A percentile compares a stretch with the other conserved stretches of the same genome.
phyloP scores from a whole-genome alignment of 2,797 vertebrate species.

The Peromyscus attwateri region DNA sequence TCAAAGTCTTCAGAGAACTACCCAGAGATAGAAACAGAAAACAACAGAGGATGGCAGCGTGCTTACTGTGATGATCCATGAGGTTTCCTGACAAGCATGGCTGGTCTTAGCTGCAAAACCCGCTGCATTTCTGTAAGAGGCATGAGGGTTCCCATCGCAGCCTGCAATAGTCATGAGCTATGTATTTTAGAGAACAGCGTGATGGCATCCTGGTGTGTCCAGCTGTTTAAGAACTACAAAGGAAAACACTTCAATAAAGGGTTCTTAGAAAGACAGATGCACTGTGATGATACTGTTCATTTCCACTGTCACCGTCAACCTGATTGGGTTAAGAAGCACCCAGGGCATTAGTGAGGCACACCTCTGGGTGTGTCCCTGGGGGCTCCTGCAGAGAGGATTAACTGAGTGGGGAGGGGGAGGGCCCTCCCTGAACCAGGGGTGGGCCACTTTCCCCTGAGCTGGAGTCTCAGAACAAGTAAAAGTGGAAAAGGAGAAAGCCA shows the following conservation, averaged over 20 bases:
- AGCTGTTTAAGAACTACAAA: slow-evolving; percentile 59
- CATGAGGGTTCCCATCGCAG: slow-evolving; percentile 93
- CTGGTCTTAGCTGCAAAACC: slow-evolving; percentile 92
- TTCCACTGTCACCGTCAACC: not conserved
- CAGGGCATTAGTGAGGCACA: not conserved
- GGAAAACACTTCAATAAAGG: not conserved
- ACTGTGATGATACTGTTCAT: not conserved
- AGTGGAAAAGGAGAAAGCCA: not conserved
- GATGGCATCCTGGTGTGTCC: slow-evolving; percentile 92
- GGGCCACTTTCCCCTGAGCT: not conserved
- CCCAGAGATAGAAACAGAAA: slow-evolving; percentile 88
- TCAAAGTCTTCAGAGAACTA: slow-evolving; percentile 92
- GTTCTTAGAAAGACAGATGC: not conserved
- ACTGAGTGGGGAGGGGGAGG: not conserved
- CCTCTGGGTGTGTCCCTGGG: not conserved
- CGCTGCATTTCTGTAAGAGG: slow-evolving; percentile 94
- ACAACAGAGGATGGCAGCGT: slow-evolving; percentile 93
- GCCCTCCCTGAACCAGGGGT: not conserved
- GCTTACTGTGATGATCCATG: slow-evolving; percentile 90
- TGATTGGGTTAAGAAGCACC: too few relatives aligned
- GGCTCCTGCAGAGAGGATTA: not conserved
- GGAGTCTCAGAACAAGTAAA: not conserved
- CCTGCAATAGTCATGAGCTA: slow-evolving; percentile 93
- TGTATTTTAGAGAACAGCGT: slow-evolving; percentile 92
- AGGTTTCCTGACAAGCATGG: slow-evolving; percentile 91